These are phyloP conservation scores for Pollachius pollachius DNA, from an alignment of 2,113 vertebrate genomes.

Conservation along the genomic window DNA sequence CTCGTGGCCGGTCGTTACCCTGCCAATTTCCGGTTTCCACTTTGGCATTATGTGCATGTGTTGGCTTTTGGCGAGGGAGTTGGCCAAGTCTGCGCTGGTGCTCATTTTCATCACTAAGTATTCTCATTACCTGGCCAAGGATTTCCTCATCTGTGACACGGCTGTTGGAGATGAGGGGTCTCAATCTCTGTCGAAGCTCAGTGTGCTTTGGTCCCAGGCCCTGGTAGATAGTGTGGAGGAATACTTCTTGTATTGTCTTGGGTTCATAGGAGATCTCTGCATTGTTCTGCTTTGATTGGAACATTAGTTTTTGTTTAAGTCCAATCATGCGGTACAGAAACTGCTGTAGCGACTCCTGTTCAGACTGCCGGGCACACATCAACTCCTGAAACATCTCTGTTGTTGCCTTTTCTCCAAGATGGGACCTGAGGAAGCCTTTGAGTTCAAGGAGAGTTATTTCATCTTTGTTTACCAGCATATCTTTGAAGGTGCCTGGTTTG, in stretches of 20 bases:
- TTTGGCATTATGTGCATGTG: background rate
- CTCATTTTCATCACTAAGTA: background rate
- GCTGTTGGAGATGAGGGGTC: background rate
- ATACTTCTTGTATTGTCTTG: constrained; percentile 22
- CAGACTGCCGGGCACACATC: constrained; percentile 7
- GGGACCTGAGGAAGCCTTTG: constrained; percentile 10
- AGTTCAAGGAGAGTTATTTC: constrained; percentile 16
- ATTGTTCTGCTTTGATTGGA: background rate
- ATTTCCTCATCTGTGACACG: constrained; percentile 3
- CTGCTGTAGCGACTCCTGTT: constrained; percentile 21
- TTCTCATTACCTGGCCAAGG: background rate
- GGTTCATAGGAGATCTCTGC: background rate
- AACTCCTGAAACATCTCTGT: constrained; percentile 24
- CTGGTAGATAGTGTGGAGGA: constrained; percentile 25
- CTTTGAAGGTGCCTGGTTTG: constrained; percentile 22
- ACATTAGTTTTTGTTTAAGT: constrained; percentile 19
- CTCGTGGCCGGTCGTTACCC: no score
- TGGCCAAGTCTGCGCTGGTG: background rate
- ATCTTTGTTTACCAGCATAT: constrained; percentile 24
- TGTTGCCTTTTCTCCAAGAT: constrained; percentile 5
- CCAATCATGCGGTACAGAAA: constrained; percentile 22
- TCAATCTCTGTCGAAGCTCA: background rate
- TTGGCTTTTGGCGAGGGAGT: no score
- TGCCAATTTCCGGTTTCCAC: no score
- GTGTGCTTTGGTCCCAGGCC: constrained; percentile 1